A percentile compares a stretch with the other conserved stretches of the same genome.
Evolutionary conservation across 2,797 vertebrate genomes (phyloP).

Genomic region (Melanotaenia trifasciata): DNA sequence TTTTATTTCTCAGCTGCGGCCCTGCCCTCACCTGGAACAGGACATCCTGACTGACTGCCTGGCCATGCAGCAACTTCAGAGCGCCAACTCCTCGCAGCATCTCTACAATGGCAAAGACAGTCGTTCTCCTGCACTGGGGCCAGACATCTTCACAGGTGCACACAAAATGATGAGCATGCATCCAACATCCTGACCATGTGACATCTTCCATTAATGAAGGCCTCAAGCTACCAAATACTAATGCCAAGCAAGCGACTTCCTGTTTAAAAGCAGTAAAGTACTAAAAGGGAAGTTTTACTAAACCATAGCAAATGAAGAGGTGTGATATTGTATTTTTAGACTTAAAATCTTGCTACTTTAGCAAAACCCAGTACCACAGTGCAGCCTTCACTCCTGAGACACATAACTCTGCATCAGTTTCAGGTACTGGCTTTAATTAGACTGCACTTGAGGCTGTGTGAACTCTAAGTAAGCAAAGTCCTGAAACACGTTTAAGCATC

Average conservation of each 20-base stretch:
- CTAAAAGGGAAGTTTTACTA: background rate
- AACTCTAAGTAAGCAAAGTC: background rate
- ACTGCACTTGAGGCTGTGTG: background rate
- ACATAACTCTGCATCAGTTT: background rate
- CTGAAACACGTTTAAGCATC: background rate
- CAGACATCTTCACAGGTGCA: constrained; percentile 92
- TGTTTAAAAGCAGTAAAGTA: background rate
- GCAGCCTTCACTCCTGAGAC: background rate
- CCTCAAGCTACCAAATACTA: constrained; percentile 4
- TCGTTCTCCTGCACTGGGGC: constrained; percentile 82
- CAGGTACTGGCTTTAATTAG: background rate
- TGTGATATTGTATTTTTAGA: no score
- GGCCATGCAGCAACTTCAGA: constrained; percentile 90
- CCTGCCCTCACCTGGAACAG: constrained; percentile 88
- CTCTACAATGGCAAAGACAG: constrained; percentile 88
- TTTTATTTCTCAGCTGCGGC: constrained; percentile 83
- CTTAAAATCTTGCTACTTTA: no score
- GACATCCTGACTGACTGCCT: constrained; percentile 90
- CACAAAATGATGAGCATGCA: background rate
- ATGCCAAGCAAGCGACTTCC: background rate
- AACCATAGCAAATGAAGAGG: background rate
- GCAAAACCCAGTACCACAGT: background rate
- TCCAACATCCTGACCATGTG: constrained; percentile 14
- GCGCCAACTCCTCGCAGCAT: constrained; percentile 85
- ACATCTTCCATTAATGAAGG: background rate